Base-by-base conservation (phyloP, 2,797 vertebrate genomes). In the Paratrypauchen microcephalus region DNA sequence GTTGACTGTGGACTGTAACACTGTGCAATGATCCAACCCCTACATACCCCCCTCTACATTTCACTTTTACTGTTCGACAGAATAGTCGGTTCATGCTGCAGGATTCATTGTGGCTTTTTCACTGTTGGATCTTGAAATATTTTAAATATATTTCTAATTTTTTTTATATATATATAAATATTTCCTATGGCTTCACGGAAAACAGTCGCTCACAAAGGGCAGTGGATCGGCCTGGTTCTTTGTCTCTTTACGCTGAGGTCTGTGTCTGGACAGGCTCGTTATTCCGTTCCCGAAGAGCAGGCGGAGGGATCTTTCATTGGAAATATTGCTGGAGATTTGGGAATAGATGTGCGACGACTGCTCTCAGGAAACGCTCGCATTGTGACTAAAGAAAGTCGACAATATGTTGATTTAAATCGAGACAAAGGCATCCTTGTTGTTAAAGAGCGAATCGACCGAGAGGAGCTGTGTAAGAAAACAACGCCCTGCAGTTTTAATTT, bases 181-280 rank as follows among this genome's bases (percentile, higher is more conserved):
- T 30, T 5, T 30, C 2, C 3, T 5, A 57, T 57, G 56, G 23
- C 24, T 26, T 58, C 24, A 1, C 18, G 18, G 1, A 5, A 4
- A 15, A 7, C 6, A 26, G 1, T 30, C 23, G 13, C 0, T 58
- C 56, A 26, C 24, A 9, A 15, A 28, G 24, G 4, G 5, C 74
- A 80, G 81, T 89, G 86, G 69, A 50, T 68, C 80, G 76, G 77
- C 84, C 63, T 74, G 18, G 5, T 85, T 62, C 5, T 80, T 26
- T 75, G 56, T 58, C 56, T 58, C 24, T 58, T 58, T 30, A 13
- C 26, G 26, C 26, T 58, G 56, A 23, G 23, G 54, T 55, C 54
- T 21, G 54, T 55, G 54, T 73, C 64, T 23, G 88, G 82, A 2
- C 83, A 89, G 50, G 85, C 89, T 23, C 23, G 56, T 58, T 58